Conservation (phyloP, 2,888 invertebrate species). For the Ennomos erosarius region DNA sequence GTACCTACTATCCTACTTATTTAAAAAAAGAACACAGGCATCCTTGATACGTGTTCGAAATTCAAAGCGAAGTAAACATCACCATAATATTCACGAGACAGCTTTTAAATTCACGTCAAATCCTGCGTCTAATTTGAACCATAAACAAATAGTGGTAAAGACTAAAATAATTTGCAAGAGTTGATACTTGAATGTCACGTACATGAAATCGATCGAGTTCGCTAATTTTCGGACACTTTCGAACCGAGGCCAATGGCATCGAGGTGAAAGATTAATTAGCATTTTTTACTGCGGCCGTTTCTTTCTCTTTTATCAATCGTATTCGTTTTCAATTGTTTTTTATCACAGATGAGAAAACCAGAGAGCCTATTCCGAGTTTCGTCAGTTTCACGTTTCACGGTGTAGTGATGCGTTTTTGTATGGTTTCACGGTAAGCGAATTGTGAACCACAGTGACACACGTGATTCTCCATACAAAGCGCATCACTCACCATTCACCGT, state of each 20-base stretch:
- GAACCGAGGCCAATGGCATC: constrained; percentile 57
- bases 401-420: no score
- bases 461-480: no score
- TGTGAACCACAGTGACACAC: no score
- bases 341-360: not conserved
- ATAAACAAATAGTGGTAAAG: constrained; percentile 39
- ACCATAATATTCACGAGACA: no score
- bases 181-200: constrained; percentile 74
- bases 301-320: constrained; percentile 5
- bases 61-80: constrained; percentile 60
- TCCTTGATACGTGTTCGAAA: constrained; percentile 59
- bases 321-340: constrained; percentile 1
- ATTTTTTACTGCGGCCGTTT: constrained; percentile 38
- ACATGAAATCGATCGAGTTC: constrained; percentile 76
- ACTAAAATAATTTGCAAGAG: constrained; percentile 42
- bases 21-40: constrained; percentile 64
- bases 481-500: no score
- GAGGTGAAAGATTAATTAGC: constrained; percentile 60
- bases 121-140: constrained; percentile 41
- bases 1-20: constrained; percentile 20
- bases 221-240: constrained; percentile 75
- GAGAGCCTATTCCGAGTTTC: not conserved
- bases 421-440: no score
- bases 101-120: no score
- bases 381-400: no score